A percentile compares a stretch with the other conserved stretches of the same genome.
phyloP scores from a whole-genome alignment of 2,113 vertebrate species.

The Saguinus midas region DNA sequence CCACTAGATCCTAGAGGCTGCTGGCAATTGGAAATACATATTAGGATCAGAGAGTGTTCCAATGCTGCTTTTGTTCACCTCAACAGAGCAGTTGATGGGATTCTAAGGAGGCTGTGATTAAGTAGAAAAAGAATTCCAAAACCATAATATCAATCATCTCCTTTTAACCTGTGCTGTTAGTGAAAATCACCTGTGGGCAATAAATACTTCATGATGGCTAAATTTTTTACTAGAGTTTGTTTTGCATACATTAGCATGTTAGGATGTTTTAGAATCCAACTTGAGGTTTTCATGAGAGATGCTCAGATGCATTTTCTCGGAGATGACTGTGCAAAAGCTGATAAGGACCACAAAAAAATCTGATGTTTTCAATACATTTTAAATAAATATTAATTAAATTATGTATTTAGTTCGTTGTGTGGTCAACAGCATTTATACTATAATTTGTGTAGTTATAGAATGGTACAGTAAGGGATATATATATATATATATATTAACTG shows the following conservation, averaged over 20 bases:
- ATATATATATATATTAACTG: background rate
- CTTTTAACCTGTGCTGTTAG: background rate
- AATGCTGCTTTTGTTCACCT: background rate
- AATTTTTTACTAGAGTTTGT: background rate
- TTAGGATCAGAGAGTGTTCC: background rate
- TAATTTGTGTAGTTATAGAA: background rate
- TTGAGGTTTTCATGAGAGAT: background rate
- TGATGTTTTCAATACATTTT: background rate
- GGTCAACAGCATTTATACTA: background rate
- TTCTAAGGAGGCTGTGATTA: background rate
- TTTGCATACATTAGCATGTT: background rate
- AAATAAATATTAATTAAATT: background rate
- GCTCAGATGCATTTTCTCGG: background rate
- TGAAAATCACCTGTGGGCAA: background rate
- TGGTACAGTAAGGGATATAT: background rate
- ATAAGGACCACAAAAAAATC: background rate
- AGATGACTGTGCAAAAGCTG: background rate
- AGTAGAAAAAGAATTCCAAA: background rate
- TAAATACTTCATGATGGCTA: background rate
- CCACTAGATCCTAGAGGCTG: background rate
- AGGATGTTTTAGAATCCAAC: background rate
- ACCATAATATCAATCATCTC: background rate
- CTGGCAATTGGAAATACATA: background rate
- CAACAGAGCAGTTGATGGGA: background rate
- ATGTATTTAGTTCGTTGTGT: background rate